These are phyloP conservation scores for Montipora foliosa DNA, from an alignment of 64 coral and sea anemone genomes.

Conservation along the genomic window DNA sequence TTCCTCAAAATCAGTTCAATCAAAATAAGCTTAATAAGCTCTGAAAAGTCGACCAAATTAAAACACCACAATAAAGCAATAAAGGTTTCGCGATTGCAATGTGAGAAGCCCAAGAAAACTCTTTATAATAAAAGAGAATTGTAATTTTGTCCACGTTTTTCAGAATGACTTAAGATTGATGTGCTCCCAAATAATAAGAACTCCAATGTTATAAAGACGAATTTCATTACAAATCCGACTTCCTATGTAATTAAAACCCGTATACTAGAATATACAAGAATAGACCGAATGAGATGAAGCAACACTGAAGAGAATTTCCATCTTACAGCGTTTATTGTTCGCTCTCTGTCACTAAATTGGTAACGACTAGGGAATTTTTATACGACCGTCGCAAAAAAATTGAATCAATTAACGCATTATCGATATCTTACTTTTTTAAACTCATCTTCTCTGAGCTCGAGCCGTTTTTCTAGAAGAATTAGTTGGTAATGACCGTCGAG, in stretches of 20 bases:
- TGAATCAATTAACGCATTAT: too few species aligned
- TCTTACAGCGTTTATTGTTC: neutral
- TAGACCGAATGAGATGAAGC: neutral
- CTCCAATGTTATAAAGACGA: neutral
- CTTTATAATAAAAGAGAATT: neutral
- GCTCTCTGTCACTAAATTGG: neutral
- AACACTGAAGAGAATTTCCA: neutral
- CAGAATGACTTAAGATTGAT: neutral
- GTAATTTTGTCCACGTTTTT: neutral
- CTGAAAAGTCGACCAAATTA: neutral
- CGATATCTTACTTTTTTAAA: too few species aligned
- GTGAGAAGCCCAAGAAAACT: neutral
- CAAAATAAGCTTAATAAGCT: neutral
- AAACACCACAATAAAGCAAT: neutral
- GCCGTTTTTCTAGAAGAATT: too few species aligned
- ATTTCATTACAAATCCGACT: slow-evolving; percentile 22
- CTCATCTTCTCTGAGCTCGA: too few species aligned
- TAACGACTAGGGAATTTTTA: too few species aligned
- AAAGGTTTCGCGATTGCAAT: neutral
- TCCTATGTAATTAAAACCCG: slow-evolving; percentile 4
- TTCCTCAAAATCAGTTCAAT: slow-evolving; percentile 26
- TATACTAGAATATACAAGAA: too few species aligned
- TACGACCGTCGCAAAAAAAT: too few species aligned
- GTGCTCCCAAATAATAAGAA: neutral
- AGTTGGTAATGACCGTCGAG: too few species aligned